These are phyloP conservation scores for Rhinophrynus dorsalis DNA, from an alignment of 2,797 vertebrate genomes.

Conservation along the genomic window DNA sequence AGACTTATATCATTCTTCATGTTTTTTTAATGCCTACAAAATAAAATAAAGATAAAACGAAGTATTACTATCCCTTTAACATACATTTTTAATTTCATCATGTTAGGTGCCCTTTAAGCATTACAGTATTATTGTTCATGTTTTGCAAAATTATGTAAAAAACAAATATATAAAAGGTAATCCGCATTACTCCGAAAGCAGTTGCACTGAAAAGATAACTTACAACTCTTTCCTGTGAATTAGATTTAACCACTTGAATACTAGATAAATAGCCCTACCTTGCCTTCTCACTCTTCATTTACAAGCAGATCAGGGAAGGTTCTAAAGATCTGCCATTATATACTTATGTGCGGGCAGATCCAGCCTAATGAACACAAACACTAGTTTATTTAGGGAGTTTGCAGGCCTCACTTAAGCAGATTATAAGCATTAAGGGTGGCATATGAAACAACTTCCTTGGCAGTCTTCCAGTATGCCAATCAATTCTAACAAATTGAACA, in stretches of 20 bases:
- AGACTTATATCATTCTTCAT: no score
- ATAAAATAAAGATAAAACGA: no score
- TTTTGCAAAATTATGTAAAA: neutral
- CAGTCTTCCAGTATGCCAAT: slow-evolving; percentile 66
- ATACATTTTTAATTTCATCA: no score
- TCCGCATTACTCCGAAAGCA: no score
- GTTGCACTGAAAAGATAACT: no score
- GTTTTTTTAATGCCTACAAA: no score
- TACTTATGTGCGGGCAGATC: slow-evolving; percentile 59
- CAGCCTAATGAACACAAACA: slow-evolving; percentile 70
- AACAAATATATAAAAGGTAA: no score
- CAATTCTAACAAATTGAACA: slow-evolving; percentile 69
- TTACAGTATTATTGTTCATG: no score
- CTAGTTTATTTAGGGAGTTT: slow-evolving; percentile 61
- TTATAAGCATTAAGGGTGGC: slow-evolving; percentile 59
- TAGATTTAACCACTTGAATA: no score
- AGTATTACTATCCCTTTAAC: no score
- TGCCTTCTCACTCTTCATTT: slow-evolving; percentile 17
- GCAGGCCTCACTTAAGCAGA: slow-evolving; percentile 57
- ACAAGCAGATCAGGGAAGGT: slow-evolving; percentile 19
- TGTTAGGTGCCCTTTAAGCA: no score
- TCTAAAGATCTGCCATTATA: slow-evolving; percentile 64
- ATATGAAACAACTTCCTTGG: slow-evolving; percentile 63
- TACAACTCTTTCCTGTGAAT: no score
- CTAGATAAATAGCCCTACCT: slow-evolving; percentile 10